Evolutionary conservation across 1,140 invertebrate genomes (phyloP).

Genomic region (Meloidogyne chitwoodi): DNA sequence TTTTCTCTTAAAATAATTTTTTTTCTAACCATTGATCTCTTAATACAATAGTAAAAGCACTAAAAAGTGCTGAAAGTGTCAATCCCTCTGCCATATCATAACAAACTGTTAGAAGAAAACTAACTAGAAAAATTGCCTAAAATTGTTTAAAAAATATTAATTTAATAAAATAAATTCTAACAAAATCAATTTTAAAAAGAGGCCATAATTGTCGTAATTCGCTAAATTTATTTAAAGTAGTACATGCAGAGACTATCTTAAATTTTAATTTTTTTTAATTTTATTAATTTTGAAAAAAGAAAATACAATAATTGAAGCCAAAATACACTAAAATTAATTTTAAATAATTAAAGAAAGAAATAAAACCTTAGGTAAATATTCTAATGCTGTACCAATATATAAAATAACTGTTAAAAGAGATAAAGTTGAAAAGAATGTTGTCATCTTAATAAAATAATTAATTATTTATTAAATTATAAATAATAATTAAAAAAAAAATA

Average conservation of each 20-base stretch:
- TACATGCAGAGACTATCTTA: slow-evolving; percentile 43
- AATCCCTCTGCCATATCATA: slow-evolving; percentile 54
- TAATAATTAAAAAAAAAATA: no score
- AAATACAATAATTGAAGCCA: slow-evolving; percentile 50
- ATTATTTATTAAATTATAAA: no score
- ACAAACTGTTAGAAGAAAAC: slow-evolving; percentile 50
- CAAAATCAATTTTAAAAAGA: slow-evolving; percentile 56
- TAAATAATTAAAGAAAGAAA: neutral
- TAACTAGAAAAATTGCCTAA: slow-evolving; percentile 52
- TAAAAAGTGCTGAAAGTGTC: slow-evolving; percentile 49
- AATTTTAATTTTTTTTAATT: neutral
- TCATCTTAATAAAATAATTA: slow-evolving; percentile 36
- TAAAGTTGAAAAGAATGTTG: slow-evolving; percentile 53
- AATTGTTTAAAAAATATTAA: neutral
- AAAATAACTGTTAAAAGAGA: slow-evolving; percentile 50
- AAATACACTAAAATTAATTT: slow-evolving; percentile 46
- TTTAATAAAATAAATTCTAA: slow-evolving; percentile 17
- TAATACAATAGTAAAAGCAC: slow-evolving; percentile 53
- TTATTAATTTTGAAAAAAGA: neutral
- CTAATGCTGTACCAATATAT: slow-evolving; percentile 52
- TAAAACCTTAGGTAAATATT: slow-evolving; percentile 54
- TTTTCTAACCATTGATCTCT: slow-evolving; percentile 48
- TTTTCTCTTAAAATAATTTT: neutral
- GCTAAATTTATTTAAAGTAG: slow-evolving; percentile 46
- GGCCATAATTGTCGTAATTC: slow-evolving; percentile 52